Evolutionary conservation across 2,888 invertebrate genomes (phyloP).

Genomic region (Macrophya annulata): DNA sequence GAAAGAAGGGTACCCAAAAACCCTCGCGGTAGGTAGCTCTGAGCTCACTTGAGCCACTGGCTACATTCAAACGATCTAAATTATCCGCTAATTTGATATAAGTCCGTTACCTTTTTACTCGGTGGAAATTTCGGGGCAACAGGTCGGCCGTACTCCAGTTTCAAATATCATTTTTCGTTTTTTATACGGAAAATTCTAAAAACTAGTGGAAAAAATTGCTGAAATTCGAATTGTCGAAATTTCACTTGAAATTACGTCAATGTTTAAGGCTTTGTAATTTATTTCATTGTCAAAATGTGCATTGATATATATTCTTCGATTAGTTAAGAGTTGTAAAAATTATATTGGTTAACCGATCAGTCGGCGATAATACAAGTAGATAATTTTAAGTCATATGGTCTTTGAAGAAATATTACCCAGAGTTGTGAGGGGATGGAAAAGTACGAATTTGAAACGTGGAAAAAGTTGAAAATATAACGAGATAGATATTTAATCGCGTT

Average conservation of each 20-base stretch:
- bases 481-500: constrained; percentile 42
- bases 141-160: background rate
- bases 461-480: constrained; percentile 16
- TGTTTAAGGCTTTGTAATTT: background rate
- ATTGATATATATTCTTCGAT: background rate
- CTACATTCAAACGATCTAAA: constrained; percentile 41
- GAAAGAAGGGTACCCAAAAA: constrained; percentile 16
- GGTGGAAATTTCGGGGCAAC: background rate
- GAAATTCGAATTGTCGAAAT: background rate
- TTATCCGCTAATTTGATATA: constrained; percentile 47
- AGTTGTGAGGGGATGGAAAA: background rate
- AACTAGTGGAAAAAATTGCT: background rate
- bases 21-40: background rate
- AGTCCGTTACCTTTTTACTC: constrained; percentile 17
- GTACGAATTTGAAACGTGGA: constrained; percentile 1
- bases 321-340: constrained; percentile 1
- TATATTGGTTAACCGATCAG: background rate
- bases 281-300: background rate
- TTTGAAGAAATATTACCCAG: background rate
- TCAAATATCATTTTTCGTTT: background rate
- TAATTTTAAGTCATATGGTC: background rate
- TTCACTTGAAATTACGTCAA: background rate
- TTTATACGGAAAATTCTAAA: background rate
- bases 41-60: constrained; percentile 39
- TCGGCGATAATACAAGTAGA: background rate